Base-by-base conservation (phyloP, 2,113 vertebrate species). In the Pheucticus melanocephalus region DNA sequence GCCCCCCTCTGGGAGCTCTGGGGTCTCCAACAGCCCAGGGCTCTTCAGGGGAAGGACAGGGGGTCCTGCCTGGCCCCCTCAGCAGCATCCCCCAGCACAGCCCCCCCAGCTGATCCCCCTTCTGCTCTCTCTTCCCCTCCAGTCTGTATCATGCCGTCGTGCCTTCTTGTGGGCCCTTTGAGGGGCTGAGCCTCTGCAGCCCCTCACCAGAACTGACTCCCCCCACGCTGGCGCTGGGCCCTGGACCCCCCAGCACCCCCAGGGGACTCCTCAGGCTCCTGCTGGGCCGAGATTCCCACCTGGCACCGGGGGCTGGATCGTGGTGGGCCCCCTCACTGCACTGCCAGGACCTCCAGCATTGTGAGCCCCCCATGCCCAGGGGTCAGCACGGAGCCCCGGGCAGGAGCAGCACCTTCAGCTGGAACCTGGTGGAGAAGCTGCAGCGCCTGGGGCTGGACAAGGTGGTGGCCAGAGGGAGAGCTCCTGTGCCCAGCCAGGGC, bases 361-460 rank as follows among this genome's bases (percentile, higher is more conserved):
- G 35, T 8, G 88, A 27, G 65, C 22, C 42, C 30, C 82, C 79
- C 5, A 18, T 0, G 3, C 5, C 15, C 0, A 6, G 31, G 48
- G 40, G 21, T 19, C 81, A 77, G 80, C 64, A 71, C 23, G 33
- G 63, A n/a, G 11, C 66, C 48, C 13, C 9, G 1, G 12, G 22
- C 45, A 42, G 37, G 60, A 92, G 81, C 37, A 97, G 87, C 84
- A 88, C 96, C 97, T 98, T 99, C 88, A 98, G 98, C 91, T 83
- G 98, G 93, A 98, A 98, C 96, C 92, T 98, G 80, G 98, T 98
- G 66, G 98, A 98, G 77, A 99, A 99, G 94, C 97, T 99, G 81
- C 95, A 79, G 86, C 94, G 89, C 37, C 96, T 99, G 80, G 98
- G 98, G n/a, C 88, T 99, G 95, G 96, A 98, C 96, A 96, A 94